Conservation (phyloP, 2,797 vertebrate species). For the Sebastes vulpes region DNA sequence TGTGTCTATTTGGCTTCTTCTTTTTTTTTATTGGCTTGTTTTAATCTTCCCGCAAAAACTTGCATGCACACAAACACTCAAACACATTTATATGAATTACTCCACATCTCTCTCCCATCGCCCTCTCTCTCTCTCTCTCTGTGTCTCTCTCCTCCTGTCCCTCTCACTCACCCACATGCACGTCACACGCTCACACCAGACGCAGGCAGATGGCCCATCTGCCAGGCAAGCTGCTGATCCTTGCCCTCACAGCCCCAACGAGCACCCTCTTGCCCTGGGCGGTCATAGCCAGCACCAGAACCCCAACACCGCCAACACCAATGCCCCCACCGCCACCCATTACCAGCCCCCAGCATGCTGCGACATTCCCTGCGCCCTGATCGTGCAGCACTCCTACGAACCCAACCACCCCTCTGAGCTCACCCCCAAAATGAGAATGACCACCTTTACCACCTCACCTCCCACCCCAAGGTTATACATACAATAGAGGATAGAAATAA, state of each 20-base stretch:
- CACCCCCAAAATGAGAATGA: conserved; percentile 84
- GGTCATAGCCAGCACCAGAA: conserved; percentile 74
- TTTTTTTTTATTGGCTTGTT: conserved; percentile 40
- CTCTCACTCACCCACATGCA: conserved; percentile 11
- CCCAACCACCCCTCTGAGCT: conserved; percentile 75
- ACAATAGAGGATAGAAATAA: conserved; percentile 70
- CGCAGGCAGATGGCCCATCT: conserved; percentile 76
- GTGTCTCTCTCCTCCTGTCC: conserved; percentile 15
- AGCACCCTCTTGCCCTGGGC: conserved; percentile 69
- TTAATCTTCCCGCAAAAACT: conserved; percentile 42
- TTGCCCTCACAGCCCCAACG: conserved; percentile 72
- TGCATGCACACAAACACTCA: conserved; percentile 63
- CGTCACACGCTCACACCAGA: conserved; percentile 53
- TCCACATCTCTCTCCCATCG: conserved; percentile 28
- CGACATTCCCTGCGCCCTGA: conserved; percentile 83
- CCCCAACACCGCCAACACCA: conserved; percentile 67
- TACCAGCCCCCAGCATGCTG: conserved; percentile 87
- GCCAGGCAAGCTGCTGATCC: conserved; percentile 74
- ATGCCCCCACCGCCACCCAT: conserved; percentile 68
- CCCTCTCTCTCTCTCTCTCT: conserved; percentile 1
- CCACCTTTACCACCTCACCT: conserved; percentile 82
- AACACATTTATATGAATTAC: conserved; percentile 49
- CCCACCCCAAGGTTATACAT: conserved; percentile 85
- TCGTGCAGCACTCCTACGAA: conserved; percentile 83
- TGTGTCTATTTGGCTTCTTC: conserved; percentile 53